phyloP scores from a whole-genome alignment of 2,113 vertebrate genomes.

The Peromyscus maniculatus region DNA sequence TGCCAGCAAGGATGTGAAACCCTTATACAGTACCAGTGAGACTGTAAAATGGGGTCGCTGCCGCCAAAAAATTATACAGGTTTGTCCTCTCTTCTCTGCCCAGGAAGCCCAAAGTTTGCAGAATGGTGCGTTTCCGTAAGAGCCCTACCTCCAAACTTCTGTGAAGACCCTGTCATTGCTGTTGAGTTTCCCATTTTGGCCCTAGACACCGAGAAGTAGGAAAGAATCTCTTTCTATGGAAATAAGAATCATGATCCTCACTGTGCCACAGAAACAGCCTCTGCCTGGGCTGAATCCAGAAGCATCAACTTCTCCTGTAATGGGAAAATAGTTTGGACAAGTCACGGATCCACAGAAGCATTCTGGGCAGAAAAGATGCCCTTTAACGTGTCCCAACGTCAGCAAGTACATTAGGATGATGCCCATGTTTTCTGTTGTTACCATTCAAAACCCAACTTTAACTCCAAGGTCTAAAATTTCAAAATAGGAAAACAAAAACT shows the following conservation, averaged over 20 bases:
- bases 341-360: not conserved
- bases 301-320: not conserved
- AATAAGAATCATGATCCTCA: not conserved
- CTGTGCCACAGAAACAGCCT: not conserved
- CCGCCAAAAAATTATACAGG: not conserved
- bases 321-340: not conserved
- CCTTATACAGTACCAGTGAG: not conserved
- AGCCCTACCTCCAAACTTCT: not conserved
- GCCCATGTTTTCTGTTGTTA: not conserved
- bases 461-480: not conserved
- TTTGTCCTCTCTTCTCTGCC: not conserved
- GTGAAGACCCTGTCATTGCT: not conserved
- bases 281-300: not conserved
- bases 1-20: not conserved
- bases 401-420: not conserved
- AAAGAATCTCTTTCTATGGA: not conserved
- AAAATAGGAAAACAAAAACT: slow-evolving; percentile 31
- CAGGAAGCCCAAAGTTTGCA: not conserved
- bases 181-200: not conserved
- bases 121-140: not conserved
- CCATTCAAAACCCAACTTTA: not conserved
- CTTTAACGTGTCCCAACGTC: not conserved
- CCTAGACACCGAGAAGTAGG: not conserved
- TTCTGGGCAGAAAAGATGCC: not conserved
- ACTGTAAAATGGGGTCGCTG: not conserved